Percentiles rank a stretch among this genome's conserved stretches.
phyloP scores from a whole-genome alignment of 2,113 vertebrate species.

The Cynoglossus semilaevis region DNA sequence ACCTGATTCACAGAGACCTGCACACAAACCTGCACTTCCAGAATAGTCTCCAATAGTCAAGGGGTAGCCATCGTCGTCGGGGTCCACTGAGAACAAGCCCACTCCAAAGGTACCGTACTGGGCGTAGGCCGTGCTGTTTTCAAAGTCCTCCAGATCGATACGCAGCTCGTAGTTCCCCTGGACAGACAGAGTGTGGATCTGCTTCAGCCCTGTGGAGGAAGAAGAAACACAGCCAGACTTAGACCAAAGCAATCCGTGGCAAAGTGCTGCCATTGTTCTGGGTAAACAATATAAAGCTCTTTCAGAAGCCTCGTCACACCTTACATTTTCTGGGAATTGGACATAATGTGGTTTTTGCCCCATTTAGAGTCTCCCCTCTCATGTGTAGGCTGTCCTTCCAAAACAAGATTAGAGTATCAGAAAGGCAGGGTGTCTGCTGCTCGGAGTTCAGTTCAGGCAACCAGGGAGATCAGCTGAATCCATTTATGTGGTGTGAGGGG shows the following conservation, averaged over 20 bases:
- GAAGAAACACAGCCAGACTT: conserved; percentile 14
- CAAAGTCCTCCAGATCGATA: conserved; percentile 93
- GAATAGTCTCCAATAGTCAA: conserved; percentile 88
- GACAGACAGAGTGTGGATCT: conserved; percentile 88
- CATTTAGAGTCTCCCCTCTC: conserved; percentile 40
- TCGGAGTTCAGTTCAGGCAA: conserved; percentile 1
- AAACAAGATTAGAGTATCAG: conserved; percentile 38
- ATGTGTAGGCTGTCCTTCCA: conserved; percentile 34
- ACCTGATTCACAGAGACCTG: conserved; percentile 11
- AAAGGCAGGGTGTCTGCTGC: background rate
- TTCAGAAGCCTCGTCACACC: conserved; percentile 23
- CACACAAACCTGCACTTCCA: conserved; percentile 88
- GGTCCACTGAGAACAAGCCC: conserved; percentile 93
- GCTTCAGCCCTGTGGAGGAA: conserved; percentile 80
- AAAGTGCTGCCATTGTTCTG: conserved; percentile 26
- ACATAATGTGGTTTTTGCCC: conserved; percentile 38
- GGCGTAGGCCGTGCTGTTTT: conserved; percentile 90
- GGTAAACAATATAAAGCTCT: conserved; percentile 41
- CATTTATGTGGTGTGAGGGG: too few relatives aligned
- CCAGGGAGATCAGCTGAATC: background rate
- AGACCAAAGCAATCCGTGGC: conserved; percentile 50
- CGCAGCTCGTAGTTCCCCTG: conserved; percentile 92
- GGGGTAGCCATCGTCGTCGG: conserved; percentile 93
- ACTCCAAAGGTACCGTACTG: conserved; percentile 90
- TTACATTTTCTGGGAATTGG: conserved; percentile 45